These are phyloP conservation scores for Radopholus similis DNA, from an alignment of 1,140 invertebrate genomes.

Conservation along the genomic window DNA sequence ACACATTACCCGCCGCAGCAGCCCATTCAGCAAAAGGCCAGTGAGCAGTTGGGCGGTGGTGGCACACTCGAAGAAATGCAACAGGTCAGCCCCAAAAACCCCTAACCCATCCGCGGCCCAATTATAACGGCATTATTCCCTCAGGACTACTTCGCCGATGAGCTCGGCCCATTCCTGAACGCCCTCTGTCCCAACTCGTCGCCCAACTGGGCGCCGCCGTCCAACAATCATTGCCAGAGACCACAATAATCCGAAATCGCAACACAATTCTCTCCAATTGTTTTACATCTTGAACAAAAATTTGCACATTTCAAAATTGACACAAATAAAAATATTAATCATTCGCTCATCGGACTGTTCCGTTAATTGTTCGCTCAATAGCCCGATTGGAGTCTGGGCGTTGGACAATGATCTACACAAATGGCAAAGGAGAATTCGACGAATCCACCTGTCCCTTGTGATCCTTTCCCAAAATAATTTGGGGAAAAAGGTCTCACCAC, in stretches of 20 bases:
- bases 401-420: slow-evolving; percentile 7
- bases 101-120: neutral
- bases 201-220: neutral
- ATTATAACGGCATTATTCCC: neutral
- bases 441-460: no score
- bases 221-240: neutral
- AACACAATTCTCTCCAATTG: neutral
- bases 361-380: slow-evolving; percentile 6
- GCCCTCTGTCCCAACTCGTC: slow-evolving; percentile 14
- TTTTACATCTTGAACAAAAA: no score
- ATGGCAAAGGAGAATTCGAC: neutral
- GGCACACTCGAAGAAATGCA: neutral
- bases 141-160: neutral
- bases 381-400: slow-evolving; percentile 14
- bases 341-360: neutral
- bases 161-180: slow-evolving; percentile 1
- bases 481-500: neutral
- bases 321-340: neutral
- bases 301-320: neutral
- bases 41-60: neutral
- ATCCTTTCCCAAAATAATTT: no score
- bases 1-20: no score
- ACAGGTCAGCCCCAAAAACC: neutral
- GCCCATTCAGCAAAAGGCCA: no score
- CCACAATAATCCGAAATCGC: no score